phyloP scores from a whole-genome alignment of 2,888 invertebrate species.

The Meghimatium bilineatum region DNA sequence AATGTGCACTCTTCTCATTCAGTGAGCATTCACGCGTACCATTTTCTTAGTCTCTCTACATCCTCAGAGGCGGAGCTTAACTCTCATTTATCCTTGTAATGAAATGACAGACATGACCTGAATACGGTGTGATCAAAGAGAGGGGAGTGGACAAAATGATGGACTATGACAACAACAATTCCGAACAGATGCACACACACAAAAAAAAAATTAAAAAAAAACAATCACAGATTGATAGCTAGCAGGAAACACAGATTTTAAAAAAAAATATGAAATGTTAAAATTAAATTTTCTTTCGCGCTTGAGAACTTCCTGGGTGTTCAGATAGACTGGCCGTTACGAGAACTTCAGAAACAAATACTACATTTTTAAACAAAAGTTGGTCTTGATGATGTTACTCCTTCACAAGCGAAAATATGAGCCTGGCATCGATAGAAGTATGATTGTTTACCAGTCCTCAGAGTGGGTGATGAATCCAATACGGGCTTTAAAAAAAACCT shows the following conservation, averaged over 20 bases:
- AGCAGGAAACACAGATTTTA: neutral
- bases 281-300: neutral
- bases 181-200: neutral
- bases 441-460: no score
- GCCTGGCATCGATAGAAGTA: no score
- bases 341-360: no score
- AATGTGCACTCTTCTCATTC: neutral
- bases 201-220: neutral
- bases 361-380: no score
- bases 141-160: neutral
- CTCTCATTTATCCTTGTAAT: neutral
- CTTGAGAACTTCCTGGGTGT: conserved; percentile 5
- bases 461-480: no score
- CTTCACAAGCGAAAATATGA: no score
- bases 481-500: no score
- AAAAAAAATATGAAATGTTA: neutral
- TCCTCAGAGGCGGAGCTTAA: conserved; percentile 10
- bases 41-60: neutral
- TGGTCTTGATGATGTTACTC: no score
- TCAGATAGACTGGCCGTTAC: neutral
- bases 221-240: conserved; percentile 2
- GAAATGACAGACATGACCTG: neutral
- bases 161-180: neutral
- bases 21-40: neutral
- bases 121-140: neutral